These are phyloP conservation scores for Acridotheres tristis DNA, from an alignment of 2,797 vertebrate genomes.

Conservation along the genomic window DNA sequence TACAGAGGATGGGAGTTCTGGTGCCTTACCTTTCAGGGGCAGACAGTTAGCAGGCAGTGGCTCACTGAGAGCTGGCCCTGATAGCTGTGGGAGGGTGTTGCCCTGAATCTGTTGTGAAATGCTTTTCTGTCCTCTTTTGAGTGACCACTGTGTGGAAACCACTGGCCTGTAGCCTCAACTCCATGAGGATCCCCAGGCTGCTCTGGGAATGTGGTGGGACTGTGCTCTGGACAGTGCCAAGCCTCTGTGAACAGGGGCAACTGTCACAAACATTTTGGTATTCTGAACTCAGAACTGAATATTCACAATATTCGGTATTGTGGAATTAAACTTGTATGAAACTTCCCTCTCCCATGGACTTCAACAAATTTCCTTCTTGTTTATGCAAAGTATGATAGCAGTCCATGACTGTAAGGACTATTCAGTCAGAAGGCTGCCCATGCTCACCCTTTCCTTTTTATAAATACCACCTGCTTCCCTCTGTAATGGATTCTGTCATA, in stretches of 20 bases:
- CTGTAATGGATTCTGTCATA: neutral
- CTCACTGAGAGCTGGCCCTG: neutral
- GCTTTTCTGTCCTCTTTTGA: neutral
- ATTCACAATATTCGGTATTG: accelerated
- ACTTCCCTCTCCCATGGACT: neutral
- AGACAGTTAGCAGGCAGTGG: neutral
- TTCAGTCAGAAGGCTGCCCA: neutral
- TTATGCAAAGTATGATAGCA: neutral
- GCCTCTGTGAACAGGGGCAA: neutral
- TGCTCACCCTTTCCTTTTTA: neutral
- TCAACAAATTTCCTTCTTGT: neutral
- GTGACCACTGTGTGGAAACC: neutral
- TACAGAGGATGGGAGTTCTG: neutral
- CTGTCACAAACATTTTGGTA: accelerated
- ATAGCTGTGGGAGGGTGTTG: neutral
- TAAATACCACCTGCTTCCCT: neutral
- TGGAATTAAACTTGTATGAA: neutral
- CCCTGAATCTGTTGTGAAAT: neutral
- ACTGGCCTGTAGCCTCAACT: neutral
- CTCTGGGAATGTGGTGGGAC: neutral
- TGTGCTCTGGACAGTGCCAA: neutral
- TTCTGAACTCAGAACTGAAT: neutral
- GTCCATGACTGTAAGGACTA: neutral
- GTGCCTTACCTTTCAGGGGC: neutral
- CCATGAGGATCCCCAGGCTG: neutral